These are phyloP conservation scores for Gymnodraco acuticeps DNA, from an alignment of 2,797 vertebrate genomes.

Conservation along the genomic window DNA sequence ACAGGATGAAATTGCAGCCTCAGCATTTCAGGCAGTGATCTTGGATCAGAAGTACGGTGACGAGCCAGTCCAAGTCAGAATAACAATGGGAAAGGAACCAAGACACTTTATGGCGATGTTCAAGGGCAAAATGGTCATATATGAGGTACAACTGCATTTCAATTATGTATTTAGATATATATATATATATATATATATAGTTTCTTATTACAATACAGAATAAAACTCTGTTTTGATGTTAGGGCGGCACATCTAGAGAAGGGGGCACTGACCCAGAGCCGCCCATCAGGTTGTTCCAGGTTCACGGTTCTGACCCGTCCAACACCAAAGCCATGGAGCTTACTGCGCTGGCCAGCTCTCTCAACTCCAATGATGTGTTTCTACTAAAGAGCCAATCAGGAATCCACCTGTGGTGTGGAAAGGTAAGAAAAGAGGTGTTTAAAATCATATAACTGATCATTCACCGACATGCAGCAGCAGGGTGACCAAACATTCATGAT, in stretches of 20 bases:
- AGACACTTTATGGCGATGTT: slow-evolving; percentile 94
- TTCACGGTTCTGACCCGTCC: slow-evolving; percentile 83
- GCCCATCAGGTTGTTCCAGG: slow-evolving; percentile 89
- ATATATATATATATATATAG: neutral
- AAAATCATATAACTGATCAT: neutral
- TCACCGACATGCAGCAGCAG: neutral
- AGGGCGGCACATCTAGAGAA: slow-evolving; percentile 92
- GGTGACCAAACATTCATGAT: neutral
- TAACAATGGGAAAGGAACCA: slow-evolving; percentile 93
- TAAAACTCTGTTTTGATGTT: slow-evolving; percentile 5
- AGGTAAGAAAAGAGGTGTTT: slow-evolving; percentile 79
- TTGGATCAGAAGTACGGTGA: slow-evolving; percentile 86
- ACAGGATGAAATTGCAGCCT: slow-evolving; percentile 90
- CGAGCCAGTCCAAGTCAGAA: slow-evolving; percentile 88
- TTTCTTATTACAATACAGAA: neutral
- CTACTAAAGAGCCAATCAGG: slow-evolving; percentile 84
- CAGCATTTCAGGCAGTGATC: slow-evolving; percentile 87
- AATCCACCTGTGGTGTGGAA: slow-evolving; percentile 91
- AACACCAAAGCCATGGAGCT: slow-evolving; percentile 92
- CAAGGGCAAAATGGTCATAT: slow-evolving; percentile 91
- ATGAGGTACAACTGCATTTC: slow-evolving; percentile 81
- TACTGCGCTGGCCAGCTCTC: slow-evolving; percentile 84
- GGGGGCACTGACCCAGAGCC: slow-evolving; percentile 82
- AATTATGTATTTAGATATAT: neutral
- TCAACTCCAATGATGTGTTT: slow-evolving; percentile 94